A percentile compares a stretch with the other conserved stretches of the same genome.
These are phyloP conservation scores for Amblyopsis rosae DNA, from an alignment of 2,113 vertebrate species.

Conservation along the genomic window DNA sequence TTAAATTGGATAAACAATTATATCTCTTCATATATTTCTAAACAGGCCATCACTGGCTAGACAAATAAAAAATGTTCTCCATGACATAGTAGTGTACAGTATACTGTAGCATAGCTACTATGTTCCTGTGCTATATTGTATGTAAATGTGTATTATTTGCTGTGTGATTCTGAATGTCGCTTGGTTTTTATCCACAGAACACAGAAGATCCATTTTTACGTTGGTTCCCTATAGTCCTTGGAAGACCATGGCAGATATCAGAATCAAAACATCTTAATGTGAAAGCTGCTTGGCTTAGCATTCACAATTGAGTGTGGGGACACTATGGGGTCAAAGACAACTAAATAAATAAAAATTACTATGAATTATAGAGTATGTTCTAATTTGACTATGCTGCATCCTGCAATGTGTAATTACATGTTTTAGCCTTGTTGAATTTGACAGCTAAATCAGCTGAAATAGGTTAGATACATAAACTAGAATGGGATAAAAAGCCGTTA, in stretches of 20 bases:
- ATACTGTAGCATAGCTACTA: too few species aligned
- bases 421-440: conserved; percentile 54
- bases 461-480: conserved; percentile 59
- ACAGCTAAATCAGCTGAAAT: conserved; percentile 66
- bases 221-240: too few species aligned
- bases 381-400: not conserved
- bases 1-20: not conserved
- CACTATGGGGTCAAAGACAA: too few species aligned
- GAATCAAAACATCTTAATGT: too few species aligned
- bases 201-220: too few species aligned
- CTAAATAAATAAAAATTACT: not conserved
- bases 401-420: conserved; percentile 39
- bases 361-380: not conserved
- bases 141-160: not conserved
- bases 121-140: not conserved
- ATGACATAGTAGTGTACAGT: too few species aligned
- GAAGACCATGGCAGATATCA: too few species aligned
- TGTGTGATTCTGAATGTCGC: not conserved
- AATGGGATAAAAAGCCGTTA: conserved; percentile 61
- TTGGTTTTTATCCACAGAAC: not conserved
- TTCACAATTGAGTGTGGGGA: too few species aligned
- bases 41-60: too few species aligned
- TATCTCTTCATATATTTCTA: too few species aligned
- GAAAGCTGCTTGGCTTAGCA: too few species aligned
- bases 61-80: too few species aligned